These are phyloP conservation scores for Nomada hirtipes DNA, from an alignment of 2,888 invertebrate species.

Conservation along the genomic window DNA sequence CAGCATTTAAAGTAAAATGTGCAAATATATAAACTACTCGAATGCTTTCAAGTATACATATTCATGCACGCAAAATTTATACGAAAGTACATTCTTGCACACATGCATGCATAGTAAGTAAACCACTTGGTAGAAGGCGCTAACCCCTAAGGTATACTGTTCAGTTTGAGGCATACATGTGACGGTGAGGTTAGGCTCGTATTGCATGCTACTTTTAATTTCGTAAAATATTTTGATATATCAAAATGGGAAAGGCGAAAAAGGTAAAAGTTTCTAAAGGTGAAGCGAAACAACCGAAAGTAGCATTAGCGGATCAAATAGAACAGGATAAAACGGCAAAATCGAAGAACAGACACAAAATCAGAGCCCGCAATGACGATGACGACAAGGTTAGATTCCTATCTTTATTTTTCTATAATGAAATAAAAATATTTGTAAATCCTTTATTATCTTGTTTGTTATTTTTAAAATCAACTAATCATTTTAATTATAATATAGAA, in stretches of 20 bases:
- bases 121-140: background rate
- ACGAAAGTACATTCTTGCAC: background rate
- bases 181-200: background rate
- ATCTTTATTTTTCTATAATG: slow-evolving; percentile 4
- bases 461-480: background rate
- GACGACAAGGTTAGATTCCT: slow-evolving; percentile 89
- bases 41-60: no score
- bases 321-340: slow-evolving; percentile 88
- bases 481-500: background rate
- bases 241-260: slow-evolving; percentile 91
- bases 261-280: slow-evolving; percentile 87
- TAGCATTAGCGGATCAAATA: slow-evolving; percentile 91
- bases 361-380: slow-evolving; percentile 88
- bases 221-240: background rate
- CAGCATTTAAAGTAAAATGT: background rate
- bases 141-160: background rate
- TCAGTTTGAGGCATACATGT: background rate
- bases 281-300: slow-evolving; percentile 84
- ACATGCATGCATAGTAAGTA: background rate
- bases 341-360: slow-evolving; percentile 88
- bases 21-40: background rate
- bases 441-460: background rate
- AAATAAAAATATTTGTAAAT: background rate
- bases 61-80: no score
- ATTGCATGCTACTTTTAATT: slow-evolving; percentile 6